Evolutionary conservation across 2,113 vertebrate species (phyloP), one percentile per base, ranked within the genome.

Genomic region (Chloebia gouldiae): DNA sequence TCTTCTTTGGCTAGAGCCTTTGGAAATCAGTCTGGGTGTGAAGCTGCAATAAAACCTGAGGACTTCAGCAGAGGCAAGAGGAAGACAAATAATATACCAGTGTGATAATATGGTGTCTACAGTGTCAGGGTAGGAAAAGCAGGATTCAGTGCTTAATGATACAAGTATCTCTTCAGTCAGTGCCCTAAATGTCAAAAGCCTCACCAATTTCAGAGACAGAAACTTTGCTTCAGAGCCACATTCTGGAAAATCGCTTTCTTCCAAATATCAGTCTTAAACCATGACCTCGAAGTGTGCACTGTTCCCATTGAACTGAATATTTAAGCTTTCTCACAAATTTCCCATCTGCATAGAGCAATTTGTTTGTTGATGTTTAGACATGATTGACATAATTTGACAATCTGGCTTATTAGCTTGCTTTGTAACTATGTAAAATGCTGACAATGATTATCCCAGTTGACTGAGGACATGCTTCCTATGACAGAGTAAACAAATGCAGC

Each of bases 341-440:
- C 53, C 83, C 79, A 93, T 94, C 90, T 93, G 81, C 65, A 45
- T 76, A 83, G 44, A 50, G 77, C 63, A 95, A 88, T 90, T 94
- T 92, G 37, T 92, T 94, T 97, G 64, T 92, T 94, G 90, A 80
- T 97, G 83, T 84, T 97, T 96, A 90, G 84, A 93, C 63, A 50
- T 70, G 83, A 95, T 60, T 96, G 97, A 88, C 86, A 88, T 90
- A 94, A 97, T 89, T 91, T 4, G 25, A 93, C 88, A 96, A 88
- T 96, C 64, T 95, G 82, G 69, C 18, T 95, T 97, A 97, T 97
- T 96, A 96, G 82, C 82, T 80, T 51, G 39, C 63, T 95, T 97
- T 91, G 59, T 92, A 97, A 91, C 86, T 92, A 42, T 87, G 50
- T 81, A 84, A 92, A 96, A 92, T 4, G 1, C 47, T 90, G 94